Base-by-base conservation (phyloP, 23 tunicate genomes). In the Halocynthia roretzi region DNA sequence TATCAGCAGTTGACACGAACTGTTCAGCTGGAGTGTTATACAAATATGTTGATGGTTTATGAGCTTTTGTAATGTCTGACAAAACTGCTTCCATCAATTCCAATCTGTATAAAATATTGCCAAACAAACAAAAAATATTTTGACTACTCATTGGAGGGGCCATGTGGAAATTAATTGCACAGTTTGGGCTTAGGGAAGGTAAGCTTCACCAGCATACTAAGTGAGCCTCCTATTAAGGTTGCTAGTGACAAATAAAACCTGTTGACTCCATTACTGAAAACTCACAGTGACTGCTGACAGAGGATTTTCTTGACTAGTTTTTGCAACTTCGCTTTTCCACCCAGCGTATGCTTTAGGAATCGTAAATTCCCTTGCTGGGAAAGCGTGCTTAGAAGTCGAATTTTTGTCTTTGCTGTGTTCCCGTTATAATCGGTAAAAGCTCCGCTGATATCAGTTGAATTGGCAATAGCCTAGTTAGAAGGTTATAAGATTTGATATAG, bases 331-430 rank as follows among this genome's bases (percentile, higher is more conserved):
- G 22, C 48, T 10, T 20, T 48, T 9, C 70, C 31, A 20, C 70
- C 70, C 15, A 65, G 22, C 9, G 31, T 15, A 20, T 65, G 22
- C 9, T 9, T 65, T 10, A 48, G 48, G 70, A 20, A 65, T 10
- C 31, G n/a, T 65, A 40, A 20, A 15, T 65, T 65, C 5, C 19
- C 31, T 8, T 65, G 22, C 31, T 65, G 70, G 2, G 70, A 65
- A 1, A 65, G n/a, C 70, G 31, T 65, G 70, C 9, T 20, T 65
- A 65, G 15, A 65, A 65, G 70, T 9, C 70, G 70, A 15, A 65
- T 10, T 15, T 65, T 65, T 5, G 22, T 65, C 5, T 48, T 65
- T 6, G n/a, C 19, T 0, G 31, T 20, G 22, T 20, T 48, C 19
- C 19, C 19, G 10, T 65, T 15, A 11, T 40, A 48, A 65, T 65